Evolutionary conservation across 2,113 vertebrate genomes (phyloP).

Genomic region (Lasiurus borealis): DNA sequence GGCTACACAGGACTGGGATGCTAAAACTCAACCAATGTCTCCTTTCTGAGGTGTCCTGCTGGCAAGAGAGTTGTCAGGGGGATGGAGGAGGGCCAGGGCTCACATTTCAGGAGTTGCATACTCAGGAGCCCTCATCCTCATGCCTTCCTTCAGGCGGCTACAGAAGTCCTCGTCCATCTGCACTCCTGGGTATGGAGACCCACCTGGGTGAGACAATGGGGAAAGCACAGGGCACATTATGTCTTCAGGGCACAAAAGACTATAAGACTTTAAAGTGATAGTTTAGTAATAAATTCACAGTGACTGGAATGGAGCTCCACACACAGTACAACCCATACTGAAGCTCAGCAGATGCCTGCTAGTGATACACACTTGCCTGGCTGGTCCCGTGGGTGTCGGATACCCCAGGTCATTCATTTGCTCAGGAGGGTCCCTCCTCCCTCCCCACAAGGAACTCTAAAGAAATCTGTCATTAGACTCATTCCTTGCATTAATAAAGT

Average conservation of each 20-base stretch:
- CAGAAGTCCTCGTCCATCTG: constrained; percentile 98
- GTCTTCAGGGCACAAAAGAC: not conserved
- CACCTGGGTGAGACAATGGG: constrained; percentile 86
- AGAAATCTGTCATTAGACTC: not conserved
- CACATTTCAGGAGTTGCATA: constrained; percentile 95
- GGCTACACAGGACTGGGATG: not conserved
- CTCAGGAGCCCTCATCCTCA: constrained; percentile 94
- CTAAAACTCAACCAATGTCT: fast-evolving
- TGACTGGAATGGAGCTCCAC: fast-evolving
- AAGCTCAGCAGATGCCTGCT: not conserved
- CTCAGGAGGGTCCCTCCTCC: not conserved
- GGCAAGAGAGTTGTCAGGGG: fast-evolving
- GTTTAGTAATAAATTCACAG: not conserved
- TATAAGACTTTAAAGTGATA: not conserved
- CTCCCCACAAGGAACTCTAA: not conserved
- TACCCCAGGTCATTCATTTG: not conserved
- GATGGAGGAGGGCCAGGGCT: not conserved
- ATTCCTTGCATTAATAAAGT: not conserved
- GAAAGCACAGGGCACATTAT: not conserved
- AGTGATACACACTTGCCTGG: too few relatives aligned
- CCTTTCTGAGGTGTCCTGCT: not conserved
- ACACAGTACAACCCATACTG: fast-evolving
- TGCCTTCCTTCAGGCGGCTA: constrained; percentile 93
- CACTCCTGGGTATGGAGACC: constrained; percentile 95
- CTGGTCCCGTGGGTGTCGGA: fast-evolving